Percentiles rank a stretch among this genome's conserved stretches.
Evolutionary conservation across 2,113 vertebrate species (phyloP).

Genomic region (Neotoma lepida): DNA sequence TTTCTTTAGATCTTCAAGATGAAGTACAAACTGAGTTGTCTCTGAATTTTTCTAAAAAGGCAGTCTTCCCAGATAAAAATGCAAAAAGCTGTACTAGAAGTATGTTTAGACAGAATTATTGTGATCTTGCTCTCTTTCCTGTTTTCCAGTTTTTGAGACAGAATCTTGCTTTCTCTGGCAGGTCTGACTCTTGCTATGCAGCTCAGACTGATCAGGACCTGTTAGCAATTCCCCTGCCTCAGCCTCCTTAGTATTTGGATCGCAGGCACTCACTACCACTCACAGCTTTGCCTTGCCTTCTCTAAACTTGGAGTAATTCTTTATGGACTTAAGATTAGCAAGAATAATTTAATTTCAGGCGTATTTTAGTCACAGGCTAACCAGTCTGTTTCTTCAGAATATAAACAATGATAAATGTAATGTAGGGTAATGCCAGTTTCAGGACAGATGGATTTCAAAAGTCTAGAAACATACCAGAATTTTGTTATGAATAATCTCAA

Average conservation of each 20-base stretch:
- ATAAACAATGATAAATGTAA: background rate
- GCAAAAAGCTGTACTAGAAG: conserved; percentile 12
- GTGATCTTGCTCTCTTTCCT: background rate
- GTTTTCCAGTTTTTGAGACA: background rate
- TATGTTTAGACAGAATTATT: background rate
- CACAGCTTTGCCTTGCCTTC: background rate
- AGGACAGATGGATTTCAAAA: background rate
- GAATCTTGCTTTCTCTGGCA: background rate
- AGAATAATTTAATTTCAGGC: background rate
- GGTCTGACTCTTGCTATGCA: background rate
- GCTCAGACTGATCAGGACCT: background rate
- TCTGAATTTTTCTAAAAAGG: conserved; percentile 28
- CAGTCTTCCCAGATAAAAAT: conserved; percentile 5
- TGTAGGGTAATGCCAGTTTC: background rate
- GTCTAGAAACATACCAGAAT: background rate
- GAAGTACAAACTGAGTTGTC: background rate
- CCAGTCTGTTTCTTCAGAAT: background rate
- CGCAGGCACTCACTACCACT: no score
- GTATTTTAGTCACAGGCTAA: conserved; percentile 32
- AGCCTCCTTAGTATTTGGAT: background rate
- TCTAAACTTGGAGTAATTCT: conserved; percentile 10
- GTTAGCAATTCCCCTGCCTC: background rate
- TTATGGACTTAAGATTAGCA: background rate
- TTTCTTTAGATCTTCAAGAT: conserved; percentile 28
- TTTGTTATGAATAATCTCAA: background rate